These are phyloP conservation scores for Apostichopus californicus DNA, from an alignment of 35 echinoderm and acorn worm species.

Conservation along the genomic window DNA sequence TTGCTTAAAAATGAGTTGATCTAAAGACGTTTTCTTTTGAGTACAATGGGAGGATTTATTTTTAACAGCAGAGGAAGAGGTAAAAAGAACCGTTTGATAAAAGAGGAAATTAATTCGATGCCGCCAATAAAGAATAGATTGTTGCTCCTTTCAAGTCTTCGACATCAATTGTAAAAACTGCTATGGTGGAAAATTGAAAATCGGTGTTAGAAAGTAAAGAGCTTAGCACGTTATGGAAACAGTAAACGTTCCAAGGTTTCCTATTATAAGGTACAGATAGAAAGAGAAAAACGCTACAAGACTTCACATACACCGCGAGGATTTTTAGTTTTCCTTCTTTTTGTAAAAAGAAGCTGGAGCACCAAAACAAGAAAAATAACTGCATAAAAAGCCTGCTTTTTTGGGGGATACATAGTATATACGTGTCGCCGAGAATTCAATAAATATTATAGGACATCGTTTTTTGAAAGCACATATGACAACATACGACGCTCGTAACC, in stretches of 20 bases:
- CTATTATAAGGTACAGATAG: neutral
- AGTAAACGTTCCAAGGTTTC: slow-evolving; percentile 18
- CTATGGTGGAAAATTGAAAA: neutral
- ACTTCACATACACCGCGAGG: neutral
- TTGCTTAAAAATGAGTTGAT: slow-evolving; percentile 32
- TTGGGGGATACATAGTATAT: too few species aligned
- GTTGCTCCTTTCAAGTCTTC: slow-evolving; percentile 33
- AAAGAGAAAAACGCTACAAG: neutral
- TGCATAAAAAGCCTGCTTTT: too few species aligned
- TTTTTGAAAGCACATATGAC: too few species aligned
- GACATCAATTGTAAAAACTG: neutral
- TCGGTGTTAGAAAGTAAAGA: slow-evolving; percentile 12
- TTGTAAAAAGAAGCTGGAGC: neutral
- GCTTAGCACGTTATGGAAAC: slow-evolving; percentile 11
- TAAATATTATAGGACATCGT: too few species aligned
- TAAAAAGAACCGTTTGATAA: neutral
- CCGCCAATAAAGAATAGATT: neutral
- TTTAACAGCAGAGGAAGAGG: slow-evolving; percentile 31
- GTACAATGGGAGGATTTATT: slow-evolving; percentile 37
- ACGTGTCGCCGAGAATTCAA: too few species aligned
- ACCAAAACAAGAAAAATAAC: too few species aligned
- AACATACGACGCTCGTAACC: too few species aligned
- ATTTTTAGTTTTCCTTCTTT: neutral
- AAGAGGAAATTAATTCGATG: slow-evolving; percentile 47
- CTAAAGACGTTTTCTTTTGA: slow-evolving; percentile 30